These are phyloP conservation scores for Zapus hudsonius DNA, from an alignment of 2,113 vertebrate species.

Conservation along the genomic window DNA sequence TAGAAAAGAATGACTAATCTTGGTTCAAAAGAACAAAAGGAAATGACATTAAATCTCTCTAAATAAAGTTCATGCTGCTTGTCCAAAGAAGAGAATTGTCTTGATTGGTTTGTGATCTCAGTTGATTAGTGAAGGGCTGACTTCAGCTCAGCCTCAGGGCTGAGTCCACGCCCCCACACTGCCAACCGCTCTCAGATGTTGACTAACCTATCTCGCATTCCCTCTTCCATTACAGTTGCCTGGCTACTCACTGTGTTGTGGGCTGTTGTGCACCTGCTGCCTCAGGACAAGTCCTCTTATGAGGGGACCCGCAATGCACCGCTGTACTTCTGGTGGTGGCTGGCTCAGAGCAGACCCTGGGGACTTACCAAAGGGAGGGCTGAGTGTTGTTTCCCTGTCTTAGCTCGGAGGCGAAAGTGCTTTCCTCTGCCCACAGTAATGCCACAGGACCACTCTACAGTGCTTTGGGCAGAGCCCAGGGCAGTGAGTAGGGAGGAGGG, in stretches of 20 bases:
- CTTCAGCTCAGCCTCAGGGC: neutral
- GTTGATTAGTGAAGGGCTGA: neutral
- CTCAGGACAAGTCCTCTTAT: neutral
- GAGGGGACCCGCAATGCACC: neutral
- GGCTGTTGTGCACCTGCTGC: too few species aligned
- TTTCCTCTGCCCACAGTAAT: neutral
- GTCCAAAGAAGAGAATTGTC: neutral
- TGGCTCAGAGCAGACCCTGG: neutral
- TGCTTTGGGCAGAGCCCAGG: neutral
- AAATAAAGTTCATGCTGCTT: neutral
- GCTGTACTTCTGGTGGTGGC: neutral
- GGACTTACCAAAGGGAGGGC: neutral
- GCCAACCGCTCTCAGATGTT: neutral
- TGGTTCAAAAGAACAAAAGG: conserved; percentile 22
- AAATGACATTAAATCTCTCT: neutral
- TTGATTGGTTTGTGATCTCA: neutral
- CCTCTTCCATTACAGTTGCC: neutral
- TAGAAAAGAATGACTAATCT: conserved; percentile 19
- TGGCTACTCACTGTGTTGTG: neutral
- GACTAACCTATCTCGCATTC: too few species aligned
- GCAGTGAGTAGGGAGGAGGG: neutral
- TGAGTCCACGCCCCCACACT: neutral
- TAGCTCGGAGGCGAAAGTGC: neutral
- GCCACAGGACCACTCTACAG: neutral
- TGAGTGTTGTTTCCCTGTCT: neutral